Base-by-base conservation (phyloP, 2,888 invertebrate species). In the Phyllotreta cruciferae region DNA sequence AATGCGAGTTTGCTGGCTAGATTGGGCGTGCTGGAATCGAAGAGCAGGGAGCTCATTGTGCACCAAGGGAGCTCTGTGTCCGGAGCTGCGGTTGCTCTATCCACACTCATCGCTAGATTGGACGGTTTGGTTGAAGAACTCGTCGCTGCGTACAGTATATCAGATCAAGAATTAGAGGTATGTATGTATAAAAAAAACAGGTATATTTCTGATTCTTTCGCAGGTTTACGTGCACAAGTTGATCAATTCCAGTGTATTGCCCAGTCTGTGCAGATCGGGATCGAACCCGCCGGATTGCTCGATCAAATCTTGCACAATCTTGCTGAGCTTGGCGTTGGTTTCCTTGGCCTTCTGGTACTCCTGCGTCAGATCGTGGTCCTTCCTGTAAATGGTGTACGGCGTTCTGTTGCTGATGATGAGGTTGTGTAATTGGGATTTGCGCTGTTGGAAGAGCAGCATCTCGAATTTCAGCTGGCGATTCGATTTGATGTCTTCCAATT, bases 91-190 rank as follows among this genome's bases (percentile, higher is more conserved):
- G 86, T 89, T 9, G 89, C 90, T 1, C 79, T 90, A 37, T 85
- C 90, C 68, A 87, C 90, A 9, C 83, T 93, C 9, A 86, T 88
- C 52, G 85, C 87, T 1, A 84, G 92, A 52, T 83, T 93, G 55
- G 88, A 89, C 71, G 86, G 85, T 66, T 84, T 93, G 38, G 87
- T 91, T 3, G 89, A 89, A 73, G 90, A 90, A 74, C 83, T 92
- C 64, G 87, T 89, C 60, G 83, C 84, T 66, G 89, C 91, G 6
- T 92, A 92, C 79, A 85, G 84, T 72, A 90, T 93, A 77, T 91
- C 92, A 6, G 85, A 86, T 66, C 88, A 89, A 76, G 90, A 90
- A 78, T 82, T 91, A 56, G 90, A 91, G 83, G 91, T 88, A 77
- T 74, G 70, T 24, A 24, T 24, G 24, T 24, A 24, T 3, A 24